Percentiles rank a stretch among this genome's conserved stretches.
These are phyloP conservation scores for Numenius phaeopus DNA, from an alignment of 2,797 vertebrate species.

Conservation along the genomic window DNA sequence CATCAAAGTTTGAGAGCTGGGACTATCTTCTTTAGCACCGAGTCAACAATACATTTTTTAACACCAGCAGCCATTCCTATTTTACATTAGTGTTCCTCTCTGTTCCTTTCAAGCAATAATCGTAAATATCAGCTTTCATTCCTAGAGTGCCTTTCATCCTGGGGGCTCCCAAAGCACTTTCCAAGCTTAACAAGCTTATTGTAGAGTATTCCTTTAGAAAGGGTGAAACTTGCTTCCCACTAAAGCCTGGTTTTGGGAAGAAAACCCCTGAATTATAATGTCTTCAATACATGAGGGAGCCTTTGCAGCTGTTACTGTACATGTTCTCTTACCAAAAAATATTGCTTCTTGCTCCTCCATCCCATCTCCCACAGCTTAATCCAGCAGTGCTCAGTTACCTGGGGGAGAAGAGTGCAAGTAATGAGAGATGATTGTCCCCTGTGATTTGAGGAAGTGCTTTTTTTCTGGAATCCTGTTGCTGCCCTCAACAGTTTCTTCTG, in stretches of 20 bases:
- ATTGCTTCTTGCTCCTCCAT: constrained; percentile 3
- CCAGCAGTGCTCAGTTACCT: not conserved
- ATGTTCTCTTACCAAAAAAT: not conserved
- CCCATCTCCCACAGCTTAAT: not conserved
- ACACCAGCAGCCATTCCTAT: constrained; percentile 62
- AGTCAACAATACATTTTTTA: constrained; percentile 34
- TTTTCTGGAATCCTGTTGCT: not conserved
- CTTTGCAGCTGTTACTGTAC: constrained; percentile 55
- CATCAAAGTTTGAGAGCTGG: constrained; percentile 25
- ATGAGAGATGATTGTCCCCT: not conserved
- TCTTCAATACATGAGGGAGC: constrained; percentile 24
- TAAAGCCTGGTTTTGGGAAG: constrained; percentile 52
- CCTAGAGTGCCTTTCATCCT: constrained; percentile 54
- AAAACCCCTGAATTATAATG: not conserved
- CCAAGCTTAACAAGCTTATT: constrained; percentile 58
- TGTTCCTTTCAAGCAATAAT: constrained; percentile 66
- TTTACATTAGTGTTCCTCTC: constrained; percentile 53
- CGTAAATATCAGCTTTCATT: constrained; percentile 72
- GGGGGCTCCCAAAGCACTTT: constrained; percentile 57
- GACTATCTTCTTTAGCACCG: constrained; percentile 42
- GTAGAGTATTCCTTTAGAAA: constrained; percentile 41
- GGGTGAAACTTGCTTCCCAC: constrained; percentile 50
- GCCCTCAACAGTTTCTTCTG: not conserved
- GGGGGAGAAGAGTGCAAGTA: not conserved
- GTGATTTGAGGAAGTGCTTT: not conserved